Conservation (phyloP, 2,888 invertebrate species). For the Metacarcinus magister region DNA sequence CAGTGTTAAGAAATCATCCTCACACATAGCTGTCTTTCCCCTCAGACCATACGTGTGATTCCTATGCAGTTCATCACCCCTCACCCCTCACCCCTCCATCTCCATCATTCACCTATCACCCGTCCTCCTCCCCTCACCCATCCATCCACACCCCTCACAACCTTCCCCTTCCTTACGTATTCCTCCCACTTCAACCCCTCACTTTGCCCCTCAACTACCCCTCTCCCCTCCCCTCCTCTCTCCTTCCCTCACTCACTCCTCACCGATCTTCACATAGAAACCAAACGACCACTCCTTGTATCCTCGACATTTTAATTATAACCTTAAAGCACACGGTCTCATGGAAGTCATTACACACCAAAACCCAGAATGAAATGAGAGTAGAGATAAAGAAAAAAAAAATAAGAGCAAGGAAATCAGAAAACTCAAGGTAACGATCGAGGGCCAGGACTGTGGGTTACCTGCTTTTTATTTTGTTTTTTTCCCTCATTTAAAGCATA, state of each 20-base stretch:
- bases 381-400: background rate
- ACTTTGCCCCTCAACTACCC: background rate
- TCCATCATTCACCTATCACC: background rate
- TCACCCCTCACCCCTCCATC: background rate
- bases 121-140: background rate
- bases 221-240: background rate
- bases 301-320: conserved; percentile 41
- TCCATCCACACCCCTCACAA: background rate
- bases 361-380: background rate
- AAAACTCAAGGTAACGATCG: background rate
- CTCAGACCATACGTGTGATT: background rate
- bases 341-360: conserved; percentile 26
- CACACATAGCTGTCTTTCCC: background rate
- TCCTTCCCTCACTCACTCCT: background rate
- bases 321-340: conserved; percentile 1
- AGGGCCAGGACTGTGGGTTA: background rate
- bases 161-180: background rate
- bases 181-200: background rate
- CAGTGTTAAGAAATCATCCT: background rate
- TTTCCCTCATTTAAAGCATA: too few species aligned
- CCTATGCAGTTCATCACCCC: background rate
- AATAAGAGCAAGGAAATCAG: background rate
- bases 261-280: background rate
- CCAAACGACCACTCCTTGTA: background rate
- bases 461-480: too few species aligned